These are phyloP conservation scores for Aegotheles bennettii DNA, from an alignment of 2,113 vertebrate species.

Conservation along the genomic window DNA sequence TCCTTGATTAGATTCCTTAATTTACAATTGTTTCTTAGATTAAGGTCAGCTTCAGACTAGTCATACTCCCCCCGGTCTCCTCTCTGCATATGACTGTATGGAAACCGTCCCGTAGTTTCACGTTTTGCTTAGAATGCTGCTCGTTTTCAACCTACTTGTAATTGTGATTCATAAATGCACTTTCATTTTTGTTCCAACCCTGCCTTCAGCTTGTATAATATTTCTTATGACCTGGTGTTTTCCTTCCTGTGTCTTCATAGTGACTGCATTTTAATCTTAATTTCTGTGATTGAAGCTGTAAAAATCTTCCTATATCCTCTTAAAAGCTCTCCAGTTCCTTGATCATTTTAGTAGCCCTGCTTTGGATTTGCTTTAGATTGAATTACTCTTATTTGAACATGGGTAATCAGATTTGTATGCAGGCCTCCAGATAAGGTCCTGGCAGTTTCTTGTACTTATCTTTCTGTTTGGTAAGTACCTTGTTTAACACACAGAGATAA, in stretches of 20 bases:
- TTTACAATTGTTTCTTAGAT: neutral
- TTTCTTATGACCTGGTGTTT: neutral
- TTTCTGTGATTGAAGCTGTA: neutral
- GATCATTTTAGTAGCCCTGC: neutral
- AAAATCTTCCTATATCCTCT: neutral
- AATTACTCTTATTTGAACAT: neutral
- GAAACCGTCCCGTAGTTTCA: neutral
- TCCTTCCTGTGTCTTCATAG: neutral
- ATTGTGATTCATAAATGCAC: rapidly evolving
- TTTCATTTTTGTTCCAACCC: neutral
- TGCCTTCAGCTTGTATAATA: neutral
- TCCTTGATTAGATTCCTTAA: neutral
- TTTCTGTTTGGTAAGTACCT: neutral
- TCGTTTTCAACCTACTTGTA: neutral
- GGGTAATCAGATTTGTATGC: neutral
- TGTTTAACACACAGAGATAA: neutral
- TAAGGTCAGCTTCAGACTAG: neutral
- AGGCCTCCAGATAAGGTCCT: neutral
- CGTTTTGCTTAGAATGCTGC: neutral
- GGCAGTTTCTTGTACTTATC: neutral
- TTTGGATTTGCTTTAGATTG: neutral
- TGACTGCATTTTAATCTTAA: neutral
- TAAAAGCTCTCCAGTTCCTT: neutral
- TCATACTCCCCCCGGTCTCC: rapidly evolving
- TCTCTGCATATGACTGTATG: neutral